Evolutionary conservation across 2,113 vertebrate species (phyloP).

Genomic region (Passer domesticus): DNA sequence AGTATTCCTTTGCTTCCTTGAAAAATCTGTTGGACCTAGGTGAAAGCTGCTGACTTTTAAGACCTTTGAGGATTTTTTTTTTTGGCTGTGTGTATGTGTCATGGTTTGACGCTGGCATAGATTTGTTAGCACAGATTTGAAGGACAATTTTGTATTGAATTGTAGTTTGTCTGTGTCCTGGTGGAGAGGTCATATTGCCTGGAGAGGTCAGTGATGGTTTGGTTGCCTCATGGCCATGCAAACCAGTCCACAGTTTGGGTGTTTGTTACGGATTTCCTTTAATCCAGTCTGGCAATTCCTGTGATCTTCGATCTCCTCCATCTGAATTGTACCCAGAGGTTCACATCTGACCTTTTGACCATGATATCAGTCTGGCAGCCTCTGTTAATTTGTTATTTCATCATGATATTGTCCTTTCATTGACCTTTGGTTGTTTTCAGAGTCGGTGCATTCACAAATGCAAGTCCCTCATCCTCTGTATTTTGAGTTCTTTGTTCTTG

Average conservation of each 20-base stretch:
- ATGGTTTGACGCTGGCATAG: no score
- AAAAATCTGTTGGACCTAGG: background rate
- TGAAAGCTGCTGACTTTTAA: background rate
- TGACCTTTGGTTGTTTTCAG: slow-evolving; percentile 11
- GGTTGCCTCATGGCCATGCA: background rate
- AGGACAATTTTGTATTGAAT: background rate
- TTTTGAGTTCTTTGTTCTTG: background rate
- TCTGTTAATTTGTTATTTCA: background rate
- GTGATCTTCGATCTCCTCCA: background rate
- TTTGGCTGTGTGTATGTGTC: background rate
- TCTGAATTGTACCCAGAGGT: background rate
- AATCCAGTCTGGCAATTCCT: background rate
- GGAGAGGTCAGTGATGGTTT: background rate
- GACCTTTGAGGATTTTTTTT: background rate
- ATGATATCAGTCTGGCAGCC: background rate
- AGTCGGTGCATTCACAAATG: background rate
- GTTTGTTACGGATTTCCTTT: background rate
- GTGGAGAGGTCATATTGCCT: background rate
- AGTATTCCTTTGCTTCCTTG: background rate
- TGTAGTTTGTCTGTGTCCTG: background rate
- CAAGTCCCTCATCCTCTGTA: background rate
- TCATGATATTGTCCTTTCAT: background rate
- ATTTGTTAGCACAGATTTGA: background rate
- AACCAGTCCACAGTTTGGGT: background rate
- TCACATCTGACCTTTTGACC: slow-evolving; percentile 15